Conservation (phyloP, 2,888 invertebrate species). For the Drosophila eohydei region DNA sequence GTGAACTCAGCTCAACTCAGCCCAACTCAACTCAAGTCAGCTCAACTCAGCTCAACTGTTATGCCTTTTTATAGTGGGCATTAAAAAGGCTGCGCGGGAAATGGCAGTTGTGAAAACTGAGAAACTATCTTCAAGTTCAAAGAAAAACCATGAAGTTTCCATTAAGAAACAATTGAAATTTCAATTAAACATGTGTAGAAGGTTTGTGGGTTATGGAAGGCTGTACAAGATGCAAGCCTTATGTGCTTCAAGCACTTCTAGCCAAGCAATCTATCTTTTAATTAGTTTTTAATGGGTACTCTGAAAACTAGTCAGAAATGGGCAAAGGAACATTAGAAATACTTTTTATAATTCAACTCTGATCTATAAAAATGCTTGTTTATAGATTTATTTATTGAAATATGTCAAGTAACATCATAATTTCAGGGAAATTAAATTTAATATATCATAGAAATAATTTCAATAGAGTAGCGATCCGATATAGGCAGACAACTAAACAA, state of each 20-base stretch:
- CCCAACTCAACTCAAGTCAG: neutral
- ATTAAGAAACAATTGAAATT: constrained; percentile 7
- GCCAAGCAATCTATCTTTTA: too few species aligned
- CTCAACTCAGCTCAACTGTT: neutral
- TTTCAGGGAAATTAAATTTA: neutral
- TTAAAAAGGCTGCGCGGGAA: neutral
- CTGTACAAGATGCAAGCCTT: too few species aligned
- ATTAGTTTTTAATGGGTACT: too few species aligned
- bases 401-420: neutral
- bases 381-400: neutral
- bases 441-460: neutral
- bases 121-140: constrained; percentile 1
- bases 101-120: neutral
- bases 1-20: neutral
- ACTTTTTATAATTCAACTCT: too few species aligned
- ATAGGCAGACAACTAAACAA: neutral
- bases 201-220: too few species aligned
- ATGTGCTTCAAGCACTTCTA: too few species aligned
- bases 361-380: neutral
- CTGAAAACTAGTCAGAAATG: too few species aligned
- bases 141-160: constrained; percentile 1
- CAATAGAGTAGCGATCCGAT: neutral
- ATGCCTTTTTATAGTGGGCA: constrained; percentile 5
- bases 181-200: constrained; percentile 3
- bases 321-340: too few species aligned